Evolutionary conservation across 1,140 invertebrate species (phyloP), one percentile per base, ranked within the genome.

Genomic region (Diorhabda carinulata): DNA sequence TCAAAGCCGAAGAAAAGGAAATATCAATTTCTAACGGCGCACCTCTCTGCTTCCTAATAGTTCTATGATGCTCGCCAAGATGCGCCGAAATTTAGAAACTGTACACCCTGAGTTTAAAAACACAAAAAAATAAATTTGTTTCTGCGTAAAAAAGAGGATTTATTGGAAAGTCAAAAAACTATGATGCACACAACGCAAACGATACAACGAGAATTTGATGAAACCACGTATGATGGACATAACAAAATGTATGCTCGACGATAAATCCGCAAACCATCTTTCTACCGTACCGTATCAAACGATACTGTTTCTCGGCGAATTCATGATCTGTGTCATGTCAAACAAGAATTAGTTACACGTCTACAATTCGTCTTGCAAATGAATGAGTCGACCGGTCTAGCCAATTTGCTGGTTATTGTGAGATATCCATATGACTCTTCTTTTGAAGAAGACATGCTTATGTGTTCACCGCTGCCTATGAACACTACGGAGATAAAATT

Each of bases 371-470:
- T 61, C 62, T 56, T 67, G 68, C 66, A 71, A 67, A 63, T 72
- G 8, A 69, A 72, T 63, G 70, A 74, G 57, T 59, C 57, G 10
- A 59, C 61, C 40, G 68, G 67, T 70, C 66, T 70, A 43, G 72
- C 70, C 41, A 69, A 61, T 25, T 72, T 72, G 67, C 67, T 68
- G 60, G 67, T 68, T 47, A 68, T 68, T 47, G 59, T 68, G 47
- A 61, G 45, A 74, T 70, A 74, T 69, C 66, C 67, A 72, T 76
- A 70, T 69, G 62, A 71, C 57, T 3, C 65, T 65, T 74, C 66
- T 63, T 61, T 72, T 62, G 7, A 72, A 56, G 68, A 73, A 70
- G 59, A 73, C 61, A 69, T 72, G n/a, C n/a, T n/a, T n/a, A n/a
- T n/a, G 67, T 69, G 62, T 68, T 64, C 52, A 72, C 61, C 56